These are phyloP conservation scores for Sphaerophoria rueppellii DNA, from an alignment of 2,888 invertebrate species.

Conservation along the genomic window DNA sequence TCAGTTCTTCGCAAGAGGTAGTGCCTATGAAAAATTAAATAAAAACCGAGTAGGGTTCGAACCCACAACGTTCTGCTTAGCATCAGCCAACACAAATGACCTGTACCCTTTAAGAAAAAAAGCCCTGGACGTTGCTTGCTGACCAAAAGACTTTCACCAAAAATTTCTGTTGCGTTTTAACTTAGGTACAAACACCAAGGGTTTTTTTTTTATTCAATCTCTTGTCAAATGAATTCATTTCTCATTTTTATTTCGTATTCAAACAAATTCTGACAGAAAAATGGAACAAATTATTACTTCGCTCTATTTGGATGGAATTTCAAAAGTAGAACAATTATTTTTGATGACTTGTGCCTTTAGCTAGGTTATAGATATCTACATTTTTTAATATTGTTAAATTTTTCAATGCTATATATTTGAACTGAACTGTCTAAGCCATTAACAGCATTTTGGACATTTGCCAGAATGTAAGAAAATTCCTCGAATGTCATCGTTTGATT, in stretches of 20 bases:
- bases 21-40: too few species aligned
- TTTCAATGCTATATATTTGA: neutral
- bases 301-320: neutral
- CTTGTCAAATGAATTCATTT: too few species aligned
- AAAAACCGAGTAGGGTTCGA: too few species aligned
- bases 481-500: slow-evolving; percentile 47
- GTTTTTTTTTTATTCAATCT: too few species aligned
- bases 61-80: too few species aligned
- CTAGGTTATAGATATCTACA: neutral
- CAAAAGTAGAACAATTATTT: slow-evolving; percentile 33
- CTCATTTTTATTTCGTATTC: neutral
- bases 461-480: slow-evolving; percentile 11
- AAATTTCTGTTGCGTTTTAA: too few species aligned
- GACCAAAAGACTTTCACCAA: too few species aligned
- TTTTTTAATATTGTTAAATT: neutral
- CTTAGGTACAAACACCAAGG: too few species aligned
- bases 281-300: slow-evolving; percentile 10
- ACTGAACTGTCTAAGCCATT: slow-evolving; percentile 14
- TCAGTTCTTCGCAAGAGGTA: too few species aligned
- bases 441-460: slow-evolving; percentile 37
- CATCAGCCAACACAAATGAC: too few species aligned
- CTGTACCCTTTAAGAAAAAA: too few species aligned
- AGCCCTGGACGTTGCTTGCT: too few species aligned
- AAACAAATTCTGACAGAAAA: slow-evolving; percentile 2
- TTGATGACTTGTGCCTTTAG: slow-evolving; percentile 4